Percentiles rank a stretch among this genome's conserved stretches.
These are phyloP conservation scores for Aplysina aerophoba DNA, from an alignment of 37 sponge, comb jelly and placozoan genomes.

Conservation along the genomic window DNA sequence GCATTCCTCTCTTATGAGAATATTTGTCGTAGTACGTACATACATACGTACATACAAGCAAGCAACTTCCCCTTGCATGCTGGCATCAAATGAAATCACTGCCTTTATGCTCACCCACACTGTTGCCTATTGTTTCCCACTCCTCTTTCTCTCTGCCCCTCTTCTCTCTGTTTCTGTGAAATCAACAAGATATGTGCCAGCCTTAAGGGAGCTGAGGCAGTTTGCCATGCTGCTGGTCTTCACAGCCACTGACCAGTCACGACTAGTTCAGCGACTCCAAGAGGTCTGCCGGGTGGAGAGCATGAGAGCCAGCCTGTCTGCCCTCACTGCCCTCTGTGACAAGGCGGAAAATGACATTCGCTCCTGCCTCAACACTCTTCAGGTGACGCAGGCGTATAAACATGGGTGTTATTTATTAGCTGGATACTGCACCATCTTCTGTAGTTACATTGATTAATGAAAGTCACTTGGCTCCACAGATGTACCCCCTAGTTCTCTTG, in stretches of 20 bases:
- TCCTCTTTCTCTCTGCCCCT: not conserved
- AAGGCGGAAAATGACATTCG: conserved; percentile 94
- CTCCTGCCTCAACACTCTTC: conserved; percentile 93
- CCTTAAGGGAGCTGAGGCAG: conserved; percentile 86
- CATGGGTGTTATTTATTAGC: too few species aligned
- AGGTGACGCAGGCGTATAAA: conserved; percentile 48
- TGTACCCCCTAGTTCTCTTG: too few species aligned
- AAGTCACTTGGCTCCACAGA: too few species aligned
- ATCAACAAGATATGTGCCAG: conserved; percentile 70
- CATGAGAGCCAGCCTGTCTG: conserved; percentile 76
- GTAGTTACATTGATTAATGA: too few species aligned
- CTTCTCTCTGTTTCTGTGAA: not conserved
- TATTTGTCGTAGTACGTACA: too few species aligned
- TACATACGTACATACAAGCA: not conserved
- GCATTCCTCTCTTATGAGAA: too few species aligned
- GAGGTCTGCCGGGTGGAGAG: conserved; percentile 78
- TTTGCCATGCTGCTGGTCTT: conserved; percentile 79
- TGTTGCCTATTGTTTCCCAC: too few species aligned
- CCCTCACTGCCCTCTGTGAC: conserved; percentile 93
- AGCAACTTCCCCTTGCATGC: too few species aligned
- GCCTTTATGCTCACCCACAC: not conserved
- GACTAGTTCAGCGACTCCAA: conserved; percentile 81
- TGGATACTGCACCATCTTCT: too few species aligned
- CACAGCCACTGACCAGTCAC: conserved; percentile 77
- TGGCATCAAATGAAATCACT: too few species aligned